These are phyloP conservation scores for Clarias platycephalus DNA, from an alignment of 2,797 vertebrate genomes.

Conservation along the genomic window DNA sequence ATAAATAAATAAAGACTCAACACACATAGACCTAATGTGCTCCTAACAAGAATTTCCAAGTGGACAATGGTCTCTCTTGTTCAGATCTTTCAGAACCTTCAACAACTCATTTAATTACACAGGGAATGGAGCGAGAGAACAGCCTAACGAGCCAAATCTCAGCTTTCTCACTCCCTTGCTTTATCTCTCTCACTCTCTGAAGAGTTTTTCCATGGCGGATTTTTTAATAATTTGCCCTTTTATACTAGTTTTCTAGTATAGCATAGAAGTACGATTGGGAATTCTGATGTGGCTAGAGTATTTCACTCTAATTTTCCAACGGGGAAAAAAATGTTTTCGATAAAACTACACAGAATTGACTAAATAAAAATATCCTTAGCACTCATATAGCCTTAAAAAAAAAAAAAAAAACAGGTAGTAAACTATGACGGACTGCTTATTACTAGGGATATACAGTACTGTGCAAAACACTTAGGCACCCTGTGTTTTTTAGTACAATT, in stretches of 20 bases:
- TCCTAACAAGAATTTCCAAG: conserved; percentile 20
- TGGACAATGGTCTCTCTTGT: conserved; percentile 38
- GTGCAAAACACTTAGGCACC: no score
- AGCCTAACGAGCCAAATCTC: conserved; percentile 43
- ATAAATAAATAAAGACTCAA: conserved; percentile 26
- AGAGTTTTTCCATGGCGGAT: no score
- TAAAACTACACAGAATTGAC: not conserved
- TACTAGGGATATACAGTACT: not conserved
- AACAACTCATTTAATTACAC: conserved; percentile 51
- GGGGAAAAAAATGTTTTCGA: not conserved
- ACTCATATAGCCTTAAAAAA: no score
- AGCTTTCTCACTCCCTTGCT: conserved; percentile 26
- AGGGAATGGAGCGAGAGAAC: conserved; percentile 41
- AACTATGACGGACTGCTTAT: not conserved
- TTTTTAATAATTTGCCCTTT: not conserved
- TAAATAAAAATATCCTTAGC: not conserved
- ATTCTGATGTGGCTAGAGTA: not conserved
- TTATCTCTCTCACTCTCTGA: not conserved
- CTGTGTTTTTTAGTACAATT: no score
- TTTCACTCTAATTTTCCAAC: not conserved
- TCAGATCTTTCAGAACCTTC: conserved; percentile 32
- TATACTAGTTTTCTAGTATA: not conserved
- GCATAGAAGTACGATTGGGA: no score
- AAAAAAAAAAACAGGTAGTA: not conserved
- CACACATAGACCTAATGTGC: not conserved